These are phyloP conservation scores for Mycogona germanica DNA, from an alignment of 2,888 invertebrate species.

Conservation along the genomic window DNA sequence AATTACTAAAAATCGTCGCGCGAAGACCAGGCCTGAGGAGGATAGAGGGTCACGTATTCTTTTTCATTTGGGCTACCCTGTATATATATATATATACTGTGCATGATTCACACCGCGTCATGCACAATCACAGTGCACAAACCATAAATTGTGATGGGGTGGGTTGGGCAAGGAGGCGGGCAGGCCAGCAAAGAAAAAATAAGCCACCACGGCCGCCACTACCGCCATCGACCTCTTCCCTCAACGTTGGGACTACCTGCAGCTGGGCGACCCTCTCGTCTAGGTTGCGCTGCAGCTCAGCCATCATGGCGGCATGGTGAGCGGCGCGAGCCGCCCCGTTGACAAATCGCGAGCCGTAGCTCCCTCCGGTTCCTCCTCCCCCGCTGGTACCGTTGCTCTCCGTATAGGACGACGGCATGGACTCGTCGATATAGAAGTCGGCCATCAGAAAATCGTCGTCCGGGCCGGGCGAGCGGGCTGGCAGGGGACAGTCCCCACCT, in stretches of 20 bases:
- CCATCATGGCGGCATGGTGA: constrained; percentile 27
- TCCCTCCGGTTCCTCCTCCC: constrained; percentile 13
- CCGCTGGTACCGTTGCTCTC: constrained; percentile 45
- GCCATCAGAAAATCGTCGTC: constrained; percentile 57
- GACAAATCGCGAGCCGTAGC: background rate
- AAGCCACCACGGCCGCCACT: background rate
- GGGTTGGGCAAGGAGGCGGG: too few species aligned
- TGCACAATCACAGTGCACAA: too few species aligned
- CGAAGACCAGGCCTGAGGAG: too few species aligned
- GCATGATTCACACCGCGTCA: too few species aligned
- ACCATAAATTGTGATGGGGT: too few species aligned
- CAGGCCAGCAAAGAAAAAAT: background rate
- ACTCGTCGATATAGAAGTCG: constrained; percentile 80
- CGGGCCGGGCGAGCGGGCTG: constrained; percentile 22
- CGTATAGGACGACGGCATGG: constrained; percentile 69
- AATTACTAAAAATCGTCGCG: too few species aligned
- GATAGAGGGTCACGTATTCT: too few species aligned
- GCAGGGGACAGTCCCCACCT: background rate
- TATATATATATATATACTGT: too few species aligned
- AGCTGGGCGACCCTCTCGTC: constrained; percentile 40
- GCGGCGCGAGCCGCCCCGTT: constrained; percentile 22
- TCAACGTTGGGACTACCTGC: constrained; percentile 34
- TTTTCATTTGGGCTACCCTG: too few species aligned
- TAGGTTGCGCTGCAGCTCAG: constrained; percentile 36
- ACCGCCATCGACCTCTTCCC: background rate